phyloP scores from a whole-genome alignment of 2,797 vertebrate species.

The Ataeniobius toweri region DNA sequence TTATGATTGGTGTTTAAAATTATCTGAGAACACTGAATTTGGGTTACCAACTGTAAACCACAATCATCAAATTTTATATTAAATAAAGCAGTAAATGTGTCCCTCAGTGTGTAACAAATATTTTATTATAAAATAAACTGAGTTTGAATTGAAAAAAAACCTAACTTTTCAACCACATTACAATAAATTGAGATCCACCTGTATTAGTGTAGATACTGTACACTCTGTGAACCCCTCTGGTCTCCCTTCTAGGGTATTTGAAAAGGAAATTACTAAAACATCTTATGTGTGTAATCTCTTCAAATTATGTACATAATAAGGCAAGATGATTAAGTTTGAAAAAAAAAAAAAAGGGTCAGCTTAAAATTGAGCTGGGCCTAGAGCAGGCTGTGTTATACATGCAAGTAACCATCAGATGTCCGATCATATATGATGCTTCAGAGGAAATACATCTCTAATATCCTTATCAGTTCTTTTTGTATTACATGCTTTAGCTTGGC shows the following conservation, averaged over 20 bases:
- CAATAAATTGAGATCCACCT: neutral
- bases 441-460: neutral
- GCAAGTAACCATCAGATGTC: neutral
- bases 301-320: neutral
- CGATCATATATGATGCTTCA: too few species aligned
- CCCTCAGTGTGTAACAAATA: too few species aligned
- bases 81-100: too few species aligned
- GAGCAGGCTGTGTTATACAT: neutral
- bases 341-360: neutral
- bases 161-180: too few species aligned
- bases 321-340: neutral
- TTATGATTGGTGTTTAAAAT: neutral
- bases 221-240: neutral
- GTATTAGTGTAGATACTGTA: neutral
- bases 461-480: neutral
- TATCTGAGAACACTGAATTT: neutral
- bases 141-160: too few species aligned
- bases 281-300: neutral
- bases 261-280: neutral
- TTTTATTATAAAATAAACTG: too few species aligned
- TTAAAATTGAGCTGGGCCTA: neutral
- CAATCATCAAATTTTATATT: too few species aligned
- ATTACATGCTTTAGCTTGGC: neutral
- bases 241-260: neutral
- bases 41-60: neutral